Evolutionary conservation across 2,888 invertebrate species (phyloP).

Genomic region (Hypena proboscidalis): DNA sequence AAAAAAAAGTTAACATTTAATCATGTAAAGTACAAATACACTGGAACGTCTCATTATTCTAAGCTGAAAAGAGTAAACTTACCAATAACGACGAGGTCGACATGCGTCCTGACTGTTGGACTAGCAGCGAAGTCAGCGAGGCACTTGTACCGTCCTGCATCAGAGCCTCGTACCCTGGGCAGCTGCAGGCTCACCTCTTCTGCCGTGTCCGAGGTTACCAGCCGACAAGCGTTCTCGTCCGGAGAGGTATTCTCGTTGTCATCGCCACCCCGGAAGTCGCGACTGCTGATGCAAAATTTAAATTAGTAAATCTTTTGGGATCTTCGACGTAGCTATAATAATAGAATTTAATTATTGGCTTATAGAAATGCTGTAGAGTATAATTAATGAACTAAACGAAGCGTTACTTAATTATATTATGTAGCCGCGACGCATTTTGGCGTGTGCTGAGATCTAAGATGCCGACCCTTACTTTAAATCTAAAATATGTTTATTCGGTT

Average conservation of each 20-base stretch:
- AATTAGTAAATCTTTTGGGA: not conserved
- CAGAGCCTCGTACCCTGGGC: slow-evolving; percentile 54
- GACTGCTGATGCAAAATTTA: slow-evolving; percentile 65
- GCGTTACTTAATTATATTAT: too few relatives aligned
- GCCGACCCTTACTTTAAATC: too few relatives aligned
- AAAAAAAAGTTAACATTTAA: too few relatives aligned
- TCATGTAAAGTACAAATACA: too few relatives aligned
- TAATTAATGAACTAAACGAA: too few relatives aligned
- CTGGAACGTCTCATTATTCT: too few relatives aligned
- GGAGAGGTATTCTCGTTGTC: slow-evolving; percentile 45
- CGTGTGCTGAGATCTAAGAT: too few relatives aligned
- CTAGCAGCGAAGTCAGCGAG: slow-evolving; percentile 70
- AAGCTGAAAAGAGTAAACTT: slow-evolving; percentile 26
- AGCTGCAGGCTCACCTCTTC: slow-evolving; percentile 63
- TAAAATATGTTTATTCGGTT: too few relatives aligned
- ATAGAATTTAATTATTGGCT: too few relatives aligned
- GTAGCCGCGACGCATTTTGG: too few relatives aligned
- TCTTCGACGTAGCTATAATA: not conserved
- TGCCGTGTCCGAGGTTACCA: slow-evolving; percentile 56
- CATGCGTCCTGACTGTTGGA: slow-evolving; percentile 67
- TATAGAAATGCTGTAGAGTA: too few relatives aligned
- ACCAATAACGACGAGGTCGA: slow-evolving; percentile 69
- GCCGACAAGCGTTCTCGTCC: slow-evolving; percentile 57
- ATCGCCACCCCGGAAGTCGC: slow-evolving; percentile 66
- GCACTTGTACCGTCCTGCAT: slow-evolving; percentile 72